phyloP scores from a whole-genome alignment of 2,888 invertebrate species.

The Heteropelma amictum region DNA sequence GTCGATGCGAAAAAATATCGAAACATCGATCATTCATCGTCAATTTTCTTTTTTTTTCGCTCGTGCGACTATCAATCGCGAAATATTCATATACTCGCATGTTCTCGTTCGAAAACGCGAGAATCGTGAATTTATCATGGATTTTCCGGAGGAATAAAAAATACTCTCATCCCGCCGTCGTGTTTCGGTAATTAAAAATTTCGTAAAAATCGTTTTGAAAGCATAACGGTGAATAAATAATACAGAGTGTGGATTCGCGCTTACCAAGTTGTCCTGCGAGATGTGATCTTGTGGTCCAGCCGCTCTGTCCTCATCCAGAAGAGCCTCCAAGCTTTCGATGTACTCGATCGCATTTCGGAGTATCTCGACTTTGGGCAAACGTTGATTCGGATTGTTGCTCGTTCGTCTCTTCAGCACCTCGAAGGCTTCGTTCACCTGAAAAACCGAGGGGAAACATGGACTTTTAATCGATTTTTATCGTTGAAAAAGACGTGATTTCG shows the following conservation, averaged over 20 bases:
- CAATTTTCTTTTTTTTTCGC: too few relatives aligned
- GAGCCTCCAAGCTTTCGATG: conserved; percentile 93
- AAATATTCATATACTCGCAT: too few relatives aligned
- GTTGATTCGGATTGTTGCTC: conserved; percentile 96
- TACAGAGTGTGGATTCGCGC: not conserved
- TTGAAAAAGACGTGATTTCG: too few relatives aligned
- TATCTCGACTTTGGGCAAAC: conserved; percentile 98
- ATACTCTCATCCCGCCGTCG: too few relatives aligned
- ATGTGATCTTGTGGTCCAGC: conserved; percentile 63
- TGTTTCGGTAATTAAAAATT: too few relatives aligned
- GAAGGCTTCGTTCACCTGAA: conserved; percentile 98
- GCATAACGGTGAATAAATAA: not conserved
- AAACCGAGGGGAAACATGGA: conserved; percentile 50
- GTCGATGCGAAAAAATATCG: too few relatives aligned
- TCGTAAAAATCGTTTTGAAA: too few relatives aligned
- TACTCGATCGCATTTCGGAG: conserved; percentile 98
- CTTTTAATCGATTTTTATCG: not conserved
- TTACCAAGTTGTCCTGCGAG: conserved; percentile 61
- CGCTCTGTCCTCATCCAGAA: conserved; percentile 83
- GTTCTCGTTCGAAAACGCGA: too few relatives aligned
- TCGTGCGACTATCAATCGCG: too few relatives aligned
- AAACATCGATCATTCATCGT: too few relatives aligned
- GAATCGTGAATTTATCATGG: too few relatives aligned
- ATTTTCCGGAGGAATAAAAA: too few relatives aligned
- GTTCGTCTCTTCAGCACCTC: conserved; percentile 95